Evolutionary conservation across 2,113 vertebrate genomes (phyloP).

Genomic region (Gymnocephalus cernua): DNA sequence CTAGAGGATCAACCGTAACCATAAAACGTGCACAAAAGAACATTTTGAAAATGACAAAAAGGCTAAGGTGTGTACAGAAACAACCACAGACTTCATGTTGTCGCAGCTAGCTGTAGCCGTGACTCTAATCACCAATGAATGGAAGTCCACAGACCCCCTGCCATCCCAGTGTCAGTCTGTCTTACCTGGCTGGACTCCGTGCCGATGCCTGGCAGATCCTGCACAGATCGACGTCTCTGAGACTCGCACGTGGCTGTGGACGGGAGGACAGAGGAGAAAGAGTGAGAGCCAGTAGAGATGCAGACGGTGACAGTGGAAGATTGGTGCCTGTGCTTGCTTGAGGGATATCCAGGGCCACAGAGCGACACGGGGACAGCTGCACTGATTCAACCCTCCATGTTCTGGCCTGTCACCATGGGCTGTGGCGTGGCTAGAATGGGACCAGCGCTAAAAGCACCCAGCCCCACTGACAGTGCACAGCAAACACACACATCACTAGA

Average conservation of each 20-base stretch:
- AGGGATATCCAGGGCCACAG: conserved; percentile 47
- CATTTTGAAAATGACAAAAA: no score
- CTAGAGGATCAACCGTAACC: no score
- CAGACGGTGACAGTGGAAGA: neutral
- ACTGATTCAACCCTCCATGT: conserved; percentile 85
- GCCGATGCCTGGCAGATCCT: conserved; percentile 92
- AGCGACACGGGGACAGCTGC: conserved; percentile 82
- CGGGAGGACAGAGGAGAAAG: conserved; percentile 65
- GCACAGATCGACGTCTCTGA: conserved; percentile 95
- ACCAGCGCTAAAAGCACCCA: conserved; percentile 7
- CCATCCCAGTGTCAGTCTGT: neutral
- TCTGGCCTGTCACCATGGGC: conserved; percentile 76
- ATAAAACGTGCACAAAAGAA: no score
- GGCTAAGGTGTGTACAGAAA: no score
- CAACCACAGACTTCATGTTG: no score
- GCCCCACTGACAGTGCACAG: neutral
- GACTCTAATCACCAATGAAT: neutral
- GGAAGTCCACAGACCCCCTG: neutral
- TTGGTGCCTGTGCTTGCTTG: conserved; percentile 67
- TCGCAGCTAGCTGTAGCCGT: no score
- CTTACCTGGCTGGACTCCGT: conserved; percentile 96
- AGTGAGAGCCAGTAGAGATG: conserved; percentile 62
- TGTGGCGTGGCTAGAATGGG: conserved; percentile 28
- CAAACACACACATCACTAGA: conserved; percentile 1
- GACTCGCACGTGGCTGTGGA: conserved; percentile 90